Evolutionary conservation across 2,113 vertebrate genomes (phyloP), one percentile per base, ranked within the genome.

Genomic region (Lipophrys pholis): DNA sequence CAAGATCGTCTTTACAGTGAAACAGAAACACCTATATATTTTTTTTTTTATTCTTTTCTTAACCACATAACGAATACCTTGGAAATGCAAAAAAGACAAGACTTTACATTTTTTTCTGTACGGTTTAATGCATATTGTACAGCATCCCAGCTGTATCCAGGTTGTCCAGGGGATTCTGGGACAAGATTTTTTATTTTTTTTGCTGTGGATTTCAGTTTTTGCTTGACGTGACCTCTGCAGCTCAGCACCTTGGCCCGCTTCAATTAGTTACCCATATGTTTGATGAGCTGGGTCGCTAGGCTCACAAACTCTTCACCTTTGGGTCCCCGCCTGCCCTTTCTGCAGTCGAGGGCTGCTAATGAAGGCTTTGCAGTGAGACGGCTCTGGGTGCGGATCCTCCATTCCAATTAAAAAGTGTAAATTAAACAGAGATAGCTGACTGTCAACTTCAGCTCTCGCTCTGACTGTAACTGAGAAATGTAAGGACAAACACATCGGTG

Each of bases 341-440:
- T 69, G 70, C 79, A 65, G 76, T 60, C 49, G 51, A 69, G 66
- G 72, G 67, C 69, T 79, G 84, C 85, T 93, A 91, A 92, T 91
- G 89, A 93, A 90, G 84, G 89, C 86, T 91, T 81, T 84, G 67
- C 82, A 78, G 71, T 65, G 66, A 89, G 62, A 67, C 43, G 46
- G 69, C 85, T 85, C 66, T 64, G 70, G 69, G 80, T 72, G 67
- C 71, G 45, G 38, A 40, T 71, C 49, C 83, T 84, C 82, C 61
- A 43, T 79, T 77, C 91, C 93, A 92, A 93, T 94, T 94, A 93
- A 92, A 94, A 92, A 82, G 86, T 91, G 87, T 86, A 90, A 90
- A 93, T 94, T 89, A 83, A 87, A 87, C 76, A 65, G 69, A 84
- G 61, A 57, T 70, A 73, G 78, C 78, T 78, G 71, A 86, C 77